Conservation (phyloP, 2,888 invertebrate species). For the Sycophila texana region DNA sequence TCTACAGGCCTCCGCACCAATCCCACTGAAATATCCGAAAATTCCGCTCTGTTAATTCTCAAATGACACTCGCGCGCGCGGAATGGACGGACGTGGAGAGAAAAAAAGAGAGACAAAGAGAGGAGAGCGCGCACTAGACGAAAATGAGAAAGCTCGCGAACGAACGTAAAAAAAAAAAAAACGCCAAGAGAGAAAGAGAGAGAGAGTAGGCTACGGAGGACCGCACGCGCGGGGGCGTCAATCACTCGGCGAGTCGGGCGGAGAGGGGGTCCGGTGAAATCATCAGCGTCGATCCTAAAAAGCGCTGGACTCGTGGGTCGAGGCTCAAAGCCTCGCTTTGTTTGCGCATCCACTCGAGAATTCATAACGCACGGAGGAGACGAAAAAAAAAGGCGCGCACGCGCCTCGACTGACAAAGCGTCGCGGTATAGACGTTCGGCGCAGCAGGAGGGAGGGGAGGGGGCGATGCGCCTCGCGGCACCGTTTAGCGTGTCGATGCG, state of each 20-base stretch:
- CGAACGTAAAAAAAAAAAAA: slow-evolving; percentile 8
- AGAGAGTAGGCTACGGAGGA: neutral
- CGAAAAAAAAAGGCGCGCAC: slow-evolving; percentile 4
- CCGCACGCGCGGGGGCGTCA: slow-evolving; percentile 14
- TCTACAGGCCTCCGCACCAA: neutral
- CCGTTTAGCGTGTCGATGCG: neutral
- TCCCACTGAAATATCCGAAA: slow-evolving; percentile 37
- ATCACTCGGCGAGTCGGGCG: slow-evolving; percentile 42
- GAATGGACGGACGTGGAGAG: neutral
- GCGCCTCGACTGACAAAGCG: no score
- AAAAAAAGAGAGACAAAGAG: neutral
- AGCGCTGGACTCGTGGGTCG: slow-evolving; percentile 1
- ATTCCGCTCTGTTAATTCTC: slow-evolving; percentile 40
- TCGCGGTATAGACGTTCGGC: neutral
- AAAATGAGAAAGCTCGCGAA: slow-evolving; percentile 16
- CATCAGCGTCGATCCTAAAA: slow-evolving; percentile 29
- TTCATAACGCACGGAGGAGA: slow-evolving; percentile 46
- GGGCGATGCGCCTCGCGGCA: neutral
- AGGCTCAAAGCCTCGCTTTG: slow-evolving; percentile 47
- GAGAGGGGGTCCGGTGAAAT: slow-evolving; percentile 39
- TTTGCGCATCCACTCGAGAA: slow-evolving; percentile 53
- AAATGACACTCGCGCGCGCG: slow-evolving; percentile 14
- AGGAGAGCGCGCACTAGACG: slow-evolving; percentile 26
- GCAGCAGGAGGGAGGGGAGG: neutral
- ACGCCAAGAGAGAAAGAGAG: neutral